Percentiles rank a stretch among this genome's conserved stretches.
Conservation (phyloP, 2,888 invertebrate species). For the Palloptera scutellata region DNA sequence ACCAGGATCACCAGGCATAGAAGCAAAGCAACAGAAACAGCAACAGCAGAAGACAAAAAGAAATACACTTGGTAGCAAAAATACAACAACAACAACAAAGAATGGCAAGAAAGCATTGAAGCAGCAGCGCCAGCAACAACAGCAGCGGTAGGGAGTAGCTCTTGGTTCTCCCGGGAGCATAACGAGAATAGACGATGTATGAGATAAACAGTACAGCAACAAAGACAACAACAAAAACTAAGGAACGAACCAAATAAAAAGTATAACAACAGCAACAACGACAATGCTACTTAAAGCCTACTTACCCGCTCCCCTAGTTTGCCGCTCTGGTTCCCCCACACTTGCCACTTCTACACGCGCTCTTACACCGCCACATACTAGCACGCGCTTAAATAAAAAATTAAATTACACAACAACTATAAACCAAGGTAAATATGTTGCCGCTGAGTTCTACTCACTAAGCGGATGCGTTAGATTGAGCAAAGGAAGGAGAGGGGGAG, state of each 20-base stretch:
- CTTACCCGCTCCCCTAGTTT: neutral
- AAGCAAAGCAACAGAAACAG: conserved; percentile 13
- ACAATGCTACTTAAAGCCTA: conserved; percentile 14
- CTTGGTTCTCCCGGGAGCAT: conserved; percentile 14
- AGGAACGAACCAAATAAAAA: neutral
- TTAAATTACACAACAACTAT: conserved; percentile 29
- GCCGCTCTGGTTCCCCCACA: neutral
- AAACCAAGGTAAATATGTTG: conserved; percentile 25
- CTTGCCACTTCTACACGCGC: neutral
- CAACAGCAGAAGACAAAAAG: conserved; percentile 7
- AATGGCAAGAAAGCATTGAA: too few species aligned
- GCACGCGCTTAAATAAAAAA: conserved; percentile 12
- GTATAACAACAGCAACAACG: neutral
- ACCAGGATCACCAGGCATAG: conserved; percentile 24
- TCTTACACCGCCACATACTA: too few species aligned
- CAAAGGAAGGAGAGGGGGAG: too few species aligned
- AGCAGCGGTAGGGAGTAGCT: neutral
- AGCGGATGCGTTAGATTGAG: too few species aligned
- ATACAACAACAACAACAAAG: too few species aligned
- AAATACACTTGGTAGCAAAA: too few species aligned
- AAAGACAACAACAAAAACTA: conserved; percentile 14
- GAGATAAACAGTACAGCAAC: conserved; percentile 16
- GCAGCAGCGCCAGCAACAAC: neutral
- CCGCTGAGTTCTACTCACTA: neutral
- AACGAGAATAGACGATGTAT: conserved; percentile 33